These are phyloP conservation scores for Microplitis demolitor DNA, from an alignment of 1,140 invertebrate genomes.

Conservation along the genomic window DNA sequence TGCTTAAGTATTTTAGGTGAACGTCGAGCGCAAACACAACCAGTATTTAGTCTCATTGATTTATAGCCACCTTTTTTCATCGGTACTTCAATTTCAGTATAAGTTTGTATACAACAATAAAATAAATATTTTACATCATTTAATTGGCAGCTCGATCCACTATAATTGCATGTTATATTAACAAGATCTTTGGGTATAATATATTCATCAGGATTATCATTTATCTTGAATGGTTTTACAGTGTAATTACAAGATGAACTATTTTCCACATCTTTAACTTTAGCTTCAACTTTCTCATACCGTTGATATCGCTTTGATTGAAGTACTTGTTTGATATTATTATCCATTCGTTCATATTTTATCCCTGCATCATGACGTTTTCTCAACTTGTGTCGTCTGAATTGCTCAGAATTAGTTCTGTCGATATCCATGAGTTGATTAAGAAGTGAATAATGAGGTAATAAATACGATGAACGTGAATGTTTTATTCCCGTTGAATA, in stretches of 20 bases:
- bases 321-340: neutral
- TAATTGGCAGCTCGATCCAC: neutral
- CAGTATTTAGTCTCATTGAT: conserved; percentile 5
- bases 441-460: neutral
- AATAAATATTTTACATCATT: neutral
- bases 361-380: neutral
- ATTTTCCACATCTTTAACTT: conserved; percentile 3
- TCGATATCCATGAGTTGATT: neutral
- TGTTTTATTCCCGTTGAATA: neutral
- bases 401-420: neutral
- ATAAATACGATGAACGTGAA: neutral
- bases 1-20: neutral
- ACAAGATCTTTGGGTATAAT: conserved; percentile 6
- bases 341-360: neutral
- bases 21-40: conserved; percentile 17
- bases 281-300: neutral
- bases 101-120: conserved; percentile 15
- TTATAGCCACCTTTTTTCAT: neutral
- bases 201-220: neutral
- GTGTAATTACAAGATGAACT: conserved; percentile 11
- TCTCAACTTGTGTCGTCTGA: neutral
- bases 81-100: neutral
- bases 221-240: neutral
- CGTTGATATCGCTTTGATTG: neutral
- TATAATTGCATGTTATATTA: conserved; percentile 8